Percentiles rank a stretch among this genome's conserved stretches.
These are phyloP conservation scores for Drosophila baimaii DNA, from an alignment of 1,140 invertebrate species.

Conservation along the genomic window DNA sequence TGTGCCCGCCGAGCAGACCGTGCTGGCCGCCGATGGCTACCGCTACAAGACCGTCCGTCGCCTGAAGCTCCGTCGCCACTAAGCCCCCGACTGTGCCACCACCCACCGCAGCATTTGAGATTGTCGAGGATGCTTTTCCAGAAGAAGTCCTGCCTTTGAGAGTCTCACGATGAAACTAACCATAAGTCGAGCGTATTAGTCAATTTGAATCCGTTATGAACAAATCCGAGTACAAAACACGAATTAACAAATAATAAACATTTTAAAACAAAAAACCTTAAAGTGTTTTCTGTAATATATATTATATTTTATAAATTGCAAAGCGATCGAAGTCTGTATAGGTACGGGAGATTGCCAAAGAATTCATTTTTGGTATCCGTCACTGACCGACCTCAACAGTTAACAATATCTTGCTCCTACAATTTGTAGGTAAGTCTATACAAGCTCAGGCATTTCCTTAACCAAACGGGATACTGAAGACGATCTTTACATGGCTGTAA, in stretches of 20 bases:
- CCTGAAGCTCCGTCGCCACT: conserved; percentile 73
- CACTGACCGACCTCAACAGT: neutral
- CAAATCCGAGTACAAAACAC: conserved; percentile 74
- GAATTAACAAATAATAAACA: conserved; percentile 63
- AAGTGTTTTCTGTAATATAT: neutral
- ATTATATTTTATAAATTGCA: neutral
- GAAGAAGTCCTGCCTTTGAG: conserved; percentile 29
- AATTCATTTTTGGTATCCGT: too few species aligned
- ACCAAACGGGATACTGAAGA: too few species aligned
- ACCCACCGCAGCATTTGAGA: conserved; percentile 57
- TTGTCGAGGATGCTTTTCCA: conserved; percentile 45
- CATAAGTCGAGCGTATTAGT: conserved; percentile 72
- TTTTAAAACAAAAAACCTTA: conserved; percentile 42
- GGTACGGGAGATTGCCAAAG: neutral
- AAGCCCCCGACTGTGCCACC: conserved; percentile 23
- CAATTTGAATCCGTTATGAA: conserved; percentile 73
- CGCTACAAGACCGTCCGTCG: conserved; percentile 81
- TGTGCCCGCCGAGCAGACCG: conserved; percentile 66
- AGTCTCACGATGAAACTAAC: conserved; percentile 60
- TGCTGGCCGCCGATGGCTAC: conserved; percentile 75
- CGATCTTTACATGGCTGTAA: too few species aligned
- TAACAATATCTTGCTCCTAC: neutral
- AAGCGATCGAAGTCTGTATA: neutral
- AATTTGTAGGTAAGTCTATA: neutral
- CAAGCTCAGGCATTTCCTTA: too few species aligned